Conservation (phyloP, 2,113 vertebrate species). For the Lontra canadensis region DNA sequence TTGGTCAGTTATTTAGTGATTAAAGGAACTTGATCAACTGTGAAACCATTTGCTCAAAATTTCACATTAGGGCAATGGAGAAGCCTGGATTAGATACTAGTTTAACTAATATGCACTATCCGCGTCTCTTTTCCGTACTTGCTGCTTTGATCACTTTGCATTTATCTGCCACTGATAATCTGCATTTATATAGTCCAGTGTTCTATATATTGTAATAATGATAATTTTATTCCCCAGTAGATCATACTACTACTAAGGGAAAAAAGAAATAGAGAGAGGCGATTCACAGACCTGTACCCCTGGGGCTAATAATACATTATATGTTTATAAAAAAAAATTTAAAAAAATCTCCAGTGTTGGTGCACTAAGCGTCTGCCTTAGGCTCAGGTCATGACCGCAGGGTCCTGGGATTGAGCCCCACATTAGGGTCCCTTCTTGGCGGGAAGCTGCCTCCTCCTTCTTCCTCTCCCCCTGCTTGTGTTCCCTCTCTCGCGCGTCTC, state of each 20-base stretch:
- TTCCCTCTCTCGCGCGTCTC: too few species aligned
- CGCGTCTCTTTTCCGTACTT: not conserved
- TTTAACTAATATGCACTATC: not conserved
- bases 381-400: too few species aligned
- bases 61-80: not conserved
- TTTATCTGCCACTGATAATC: not conserved
- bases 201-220: not conserved
- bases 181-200: not conserved
- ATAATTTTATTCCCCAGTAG: not conserved
- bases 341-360: not conserved
- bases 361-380: too few species aligned
- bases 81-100: not conserved
- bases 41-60: not conserved
- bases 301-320: too few species aligned
- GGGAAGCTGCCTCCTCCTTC: too few species aligned
- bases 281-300: too few species aligned
- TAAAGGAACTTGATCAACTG: not conserved
- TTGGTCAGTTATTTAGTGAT: not conserved
- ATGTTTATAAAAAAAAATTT: too few species aligned
- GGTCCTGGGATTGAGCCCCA: too few species aligned
- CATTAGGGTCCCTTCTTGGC: too few species aligned
- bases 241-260: not conserved
- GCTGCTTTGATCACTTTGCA: not conserved
- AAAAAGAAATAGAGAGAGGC: not conserved
- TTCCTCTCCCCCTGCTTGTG: too few species aligned